Conservation (phyloP, 2,797 vertebrate genomes). For the Microhierax caerulescens region DNA sequence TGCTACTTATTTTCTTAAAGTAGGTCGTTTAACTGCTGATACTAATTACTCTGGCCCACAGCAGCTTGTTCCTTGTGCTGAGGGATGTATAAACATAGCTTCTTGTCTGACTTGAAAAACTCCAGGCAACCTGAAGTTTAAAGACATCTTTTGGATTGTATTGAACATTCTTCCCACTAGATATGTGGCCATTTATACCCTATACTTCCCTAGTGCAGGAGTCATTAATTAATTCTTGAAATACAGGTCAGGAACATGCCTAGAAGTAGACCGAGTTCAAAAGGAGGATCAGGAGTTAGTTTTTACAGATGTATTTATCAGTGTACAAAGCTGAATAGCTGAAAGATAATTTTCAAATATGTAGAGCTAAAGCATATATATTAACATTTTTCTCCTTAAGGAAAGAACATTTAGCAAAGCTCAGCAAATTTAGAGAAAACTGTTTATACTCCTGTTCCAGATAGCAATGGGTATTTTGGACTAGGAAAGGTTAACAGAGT, state of each 20-base stretch:
- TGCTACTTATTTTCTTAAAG: background rate
- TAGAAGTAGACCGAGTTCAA: background rate
- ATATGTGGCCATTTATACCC: background rate
- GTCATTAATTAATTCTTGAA: background rate
- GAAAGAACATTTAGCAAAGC: background rate
- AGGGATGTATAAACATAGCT: background rate
- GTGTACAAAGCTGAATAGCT: background rate
- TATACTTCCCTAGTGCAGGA: background rate
- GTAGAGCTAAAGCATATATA: background rate
- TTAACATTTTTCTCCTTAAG: background rate
- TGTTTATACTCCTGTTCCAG: background rate
- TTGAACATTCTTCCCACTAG: background rate
- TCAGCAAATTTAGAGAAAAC: background rate
- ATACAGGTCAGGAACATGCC: background rate
- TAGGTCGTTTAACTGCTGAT: background rate
- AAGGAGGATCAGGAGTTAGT: background rate
- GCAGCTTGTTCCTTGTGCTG: background rate
- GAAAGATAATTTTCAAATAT: background rate
- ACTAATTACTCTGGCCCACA: background rate
- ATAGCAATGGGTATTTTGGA: slow-evolving; percentile 23
- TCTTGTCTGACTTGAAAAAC: background rate
- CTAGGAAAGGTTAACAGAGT: background rate
- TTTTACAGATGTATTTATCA: background rate
- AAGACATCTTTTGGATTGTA: background rate
- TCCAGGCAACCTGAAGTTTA: background rate